These are phyloP conservation scores for Hormaphis cornu DNA, from an alignment of 1,140 invertebrate genomes.

Conservation along the genomic window DNA sequence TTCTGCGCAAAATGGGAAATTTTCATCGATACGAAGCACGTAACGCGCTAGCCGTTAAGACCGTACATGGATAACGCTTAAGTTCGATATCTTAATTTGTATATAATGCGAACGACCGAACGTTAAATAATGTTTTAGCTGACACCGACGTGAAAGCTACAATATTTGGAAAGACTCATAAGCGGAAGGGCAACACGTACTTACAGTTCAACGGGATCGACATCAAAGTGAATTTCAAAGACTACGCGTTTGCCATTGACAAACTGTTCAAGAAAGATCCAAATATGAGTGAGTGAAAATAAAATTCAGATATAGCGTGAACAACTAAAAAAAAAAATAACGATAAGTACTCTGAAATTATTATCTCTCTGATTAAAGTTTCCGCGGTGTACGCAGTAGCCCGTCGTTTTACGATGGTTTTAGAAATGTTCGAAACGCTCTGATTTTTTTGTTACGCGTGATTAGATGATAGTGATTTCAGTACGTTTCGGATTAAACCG, in stretches of 20 bases:
- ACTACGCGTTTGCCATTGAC: constrained; percentile 35
- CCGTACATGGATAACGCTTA: too few species aligned
- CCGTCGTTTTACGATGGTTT: too few species aligned
- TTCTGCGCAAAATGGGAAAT: too few species aligned
- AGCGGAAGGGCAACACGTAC: constrained; percentile 33
- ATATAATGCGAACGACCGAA: neutral
- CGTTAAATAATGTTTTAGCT: constrained; percentile 30
- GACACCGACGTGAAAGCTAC: constrained; percentile 34
- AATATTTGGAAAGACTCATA: constrained; percentile 33
- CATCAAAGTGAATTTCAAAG: constrained; percentile 35
- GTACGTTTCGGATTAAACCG: too few species aligned
- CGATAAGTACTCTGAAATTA: too few species aligned
- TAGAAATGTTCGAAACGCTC: too few species aligned
- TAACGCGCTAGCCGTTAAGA: too few species aligned
- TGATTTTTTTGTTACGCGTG: too few species aligned
- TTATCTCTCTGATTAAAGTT: too few species aligned
- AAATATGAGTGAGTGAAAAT: constrained; percentile 34
- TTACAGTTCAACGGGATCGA: constrained; percentile 35
- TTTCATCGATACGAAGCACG: too few species aligned
- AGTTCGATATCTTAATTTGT: neutral
- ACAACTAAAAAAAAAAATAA: neutral
- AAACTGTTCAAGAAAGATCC: constrained; percentile 39
- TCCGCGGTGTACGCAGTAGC: too few species aligned
- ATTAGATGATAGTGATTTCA: too few species aligned
- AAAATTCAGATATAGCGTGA: neutral